Conservation (phyloP, 2,888 invertebrate genomes). For the Ormyrus nitidulus region DNA sequence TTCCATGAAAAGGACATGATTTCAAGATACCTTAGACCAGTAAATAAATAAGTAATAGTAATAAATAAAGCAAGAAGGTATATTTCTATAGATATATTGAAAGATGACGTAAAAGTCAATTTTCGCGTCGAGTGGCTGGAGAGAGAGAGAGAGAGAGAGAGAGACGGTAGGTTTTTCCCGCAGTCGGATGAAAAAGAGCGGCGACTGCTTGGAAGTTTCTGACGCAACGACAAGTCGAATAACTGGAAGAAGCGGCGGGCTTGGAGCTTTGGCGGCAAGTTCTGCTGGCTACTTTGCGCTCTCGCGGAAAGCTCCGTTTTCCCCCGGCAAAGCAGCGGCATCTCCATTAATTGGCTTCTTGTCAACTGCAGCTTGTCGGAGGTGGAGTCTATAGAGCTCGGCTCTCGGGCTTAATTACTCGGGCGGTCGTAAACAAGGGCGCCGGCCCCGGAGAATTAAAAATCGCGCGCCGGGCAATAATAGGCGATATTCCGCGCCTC, state of each 20-base stretch:
- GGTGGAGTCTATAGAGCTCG: not conserved
- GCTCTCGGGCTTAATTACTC: conserved; percentile 35
- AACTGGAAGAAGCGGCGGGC: conserved; percentile 13
- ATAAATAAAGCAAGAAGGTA: too few species aligned
- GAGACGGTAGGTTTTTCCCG: not conserved
- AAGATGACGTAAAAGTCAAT: too few species aligned
- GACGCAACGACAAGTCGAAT: conserved; percentile 30
- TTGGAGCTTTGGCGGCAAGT: conserved; percentile 4
- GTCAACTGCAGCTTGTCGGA: conserved; percentile 35
- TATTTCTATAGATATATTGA: too few species aligned
- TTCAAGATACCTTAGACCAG: too few species aligned
- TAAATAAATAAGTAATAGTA: too few species aligned
- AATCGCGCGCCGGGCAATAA: conserved; percentile 24
- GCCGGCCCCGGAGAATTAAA: not conserved
- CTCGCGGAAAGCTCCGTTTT: conserved; percentile 22
- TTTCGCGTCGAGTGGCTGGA: too few species aligned
- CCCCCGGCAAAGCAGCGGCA: not conserved
- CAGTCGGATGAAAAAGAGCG: not conserved
- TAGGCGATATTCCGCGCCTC: not conserved
- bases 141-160: too few species aligned
- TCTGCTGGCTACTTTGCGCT: conserved; percentile 41
- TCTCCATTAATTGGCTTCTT: conserved; percentile 49
- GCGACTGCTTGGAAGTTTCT: conserved; percentile 13
- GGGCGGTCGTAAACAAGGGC: conserved; percentile 2
- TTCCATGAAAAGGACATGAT: too few species aligned